Conservation (phyloP, 2,888 invertebrate species). For the Lamproptera curius region DNA sequence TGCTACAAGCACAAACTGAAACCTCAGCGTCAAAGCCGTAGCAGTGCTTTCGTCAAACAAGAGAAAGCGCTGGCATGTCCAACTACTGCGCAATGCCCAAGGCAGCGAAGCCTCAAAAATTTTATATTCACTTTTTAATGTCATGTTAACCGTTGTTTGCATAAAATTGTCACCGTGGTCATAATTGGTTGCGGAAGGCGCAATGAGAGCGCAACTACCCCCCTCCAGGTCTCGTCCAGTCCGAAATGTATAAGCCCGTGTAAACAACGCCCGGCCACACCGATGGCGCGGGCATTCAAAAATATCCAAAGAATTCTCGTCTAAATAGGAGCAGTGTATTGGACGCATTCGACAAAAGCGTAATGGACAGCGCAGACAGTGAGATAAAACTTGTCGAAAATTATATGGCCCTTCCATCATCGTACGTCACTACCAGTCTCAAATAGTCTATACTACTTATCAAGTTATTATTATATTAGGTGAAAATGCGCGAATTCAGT, state of each 20-base stretch:
- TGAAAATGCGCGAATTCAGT: background rate
- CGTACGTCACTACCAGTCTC: slow-evolving; percentile 17
- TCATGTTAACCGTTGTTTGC: background rate
- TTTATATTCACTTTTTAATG: background rate
- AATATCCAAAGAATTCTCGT: background rate
- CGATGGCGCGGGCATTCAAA: background rate
- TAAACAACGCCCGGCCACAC: background rate
- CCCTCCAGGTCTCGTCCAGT: background rate
- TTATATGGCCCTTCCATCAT: slow-evolving; percentile 1
- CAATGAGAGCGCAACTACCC: background rate
- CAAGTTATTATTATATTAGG: background rate
- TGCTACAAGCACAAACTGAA: background rate
- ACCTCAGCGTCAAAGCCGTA: background rate
- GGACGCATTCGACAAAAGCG: slow-evolving; percentile 12
- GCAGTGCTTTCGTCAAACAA: background rate
- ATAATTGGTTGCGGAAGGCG: background rate
- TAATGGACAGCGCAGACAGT: slow-evolving; percentile 4
- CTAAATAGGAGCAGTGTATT: background rate
- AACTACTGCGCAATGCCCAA: background rate
- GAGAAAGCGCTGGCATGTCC: background rate
- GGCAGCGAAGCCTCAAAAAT: background rate
- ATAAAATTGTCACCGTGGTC: background rate
- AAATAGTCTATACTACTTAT: slow-evolving; percentile 13
- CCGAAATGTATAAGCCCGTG: background rate
- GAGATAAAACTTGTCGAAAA: slow-evolving; percentile 3